phyloP scores from a whole-genome alignment of 2,797 vertebrate species.

The Tadarida brasiliensis region DNA sequence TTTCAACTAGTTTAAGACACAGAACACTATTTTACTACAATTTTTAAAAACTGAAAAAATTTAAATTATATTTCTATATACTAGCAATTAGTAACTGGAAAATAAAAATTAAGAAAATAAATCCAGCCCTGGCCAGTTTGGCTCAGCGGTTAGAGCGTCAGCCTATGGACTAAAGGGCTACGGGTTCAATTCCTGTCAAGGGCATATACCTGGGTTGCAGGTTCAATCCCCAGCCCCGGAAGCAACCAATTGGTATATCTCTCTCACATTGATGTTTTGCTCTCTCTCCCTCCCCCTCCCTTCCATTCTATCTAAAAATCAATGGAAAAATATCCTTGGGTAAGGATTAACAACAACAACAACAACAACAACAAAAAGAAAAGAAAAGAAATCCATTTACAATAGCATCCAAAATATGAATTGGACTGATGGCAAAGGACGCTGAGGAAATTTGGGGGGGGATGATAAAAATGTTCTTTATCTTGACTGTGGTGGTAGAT shows the following conservation, averaged over 20 bases:
- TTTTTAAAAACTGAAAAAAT: not conserved
- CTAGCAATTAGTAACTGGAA: not conserved
- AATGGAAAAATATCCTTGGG: no score
- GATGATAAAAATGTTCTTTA: not conserved
- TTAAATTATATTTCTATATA: not conserved
- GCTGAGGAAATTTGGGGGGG: not conserved
- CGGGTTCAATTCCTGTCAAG: no score
- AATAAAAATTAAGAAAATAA: conserved; percentile 32
- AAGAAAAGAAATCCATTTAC: not conserved
- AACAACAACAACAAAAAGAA: no score
- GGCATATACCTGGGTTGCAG: no score
- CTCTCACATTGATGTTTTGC: no score
- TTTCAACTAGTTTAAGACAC: not conserved
- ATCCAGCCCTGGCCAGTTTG: not conserved
- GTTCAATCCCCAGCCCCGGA: no score
- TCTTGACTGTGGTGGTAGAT: not conserved
- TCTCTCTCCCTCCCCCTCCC: no score
- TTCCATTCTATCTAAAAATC: no score
- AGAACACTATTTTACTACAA: not conserved
- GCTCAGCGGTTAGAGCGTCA: no score
- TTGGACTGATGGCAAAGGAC: not conserved
- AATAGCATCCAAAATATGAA: not conserved
- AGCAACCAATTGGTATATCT: no score
- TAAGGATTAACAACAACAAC: no score
- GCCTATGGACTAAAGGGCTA: no score